Percentiles rank a stretch among this genome's conserved stretches.
Conservation (phyloP, 92 coral and sea anemone genomes). For the Ricordea florida region DNA sequence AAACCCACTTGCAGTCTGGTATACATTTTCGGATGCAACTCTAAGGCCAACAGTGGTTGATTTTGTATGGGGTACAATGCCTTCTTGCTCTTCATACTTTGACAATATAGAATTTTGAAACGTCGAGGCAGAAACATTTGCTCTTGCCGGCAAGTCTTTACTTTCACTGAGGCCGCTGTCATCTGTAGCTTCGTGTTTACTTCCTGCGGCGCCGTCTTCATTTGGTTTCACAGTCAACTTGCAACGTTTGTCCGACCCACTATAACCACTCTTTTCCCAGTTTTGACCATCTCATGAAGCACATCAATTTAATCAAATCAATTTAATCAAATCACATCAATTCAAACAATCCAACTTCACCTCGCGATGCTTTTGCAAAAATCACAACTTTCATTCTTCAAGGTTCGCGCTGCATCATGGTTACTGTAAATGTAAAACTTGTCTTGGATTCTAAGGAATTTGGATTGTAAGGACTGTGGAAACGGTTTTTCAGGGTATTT, state of each 20-base stretch:
- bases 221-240: not conserved
- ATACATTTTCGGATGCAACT: not conserved
- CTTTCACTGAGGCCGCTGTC: not conserved
- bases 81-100: conserved; percentile 35
- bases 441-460: too few relatives aligned
- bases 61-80: conserved; percentile 25
- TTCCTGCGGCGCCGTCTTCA: not conserved
- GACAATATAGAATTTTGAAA: conserved; percentile 56
- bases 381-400: not conserved
- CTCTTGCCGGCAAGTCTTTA: conserved; percentile 3
- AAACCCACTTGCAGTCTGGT: not conserved
- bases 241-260: not conserved
- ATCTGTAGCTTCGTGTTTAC: not conserved
- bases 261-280: conserved; percentile 11
- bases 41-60: conserved; percentile 36
- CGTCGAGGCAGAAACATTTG: conserved; percentile 42
- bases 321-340: too few relatives aligned
- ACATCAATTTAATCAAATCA: not conserved
- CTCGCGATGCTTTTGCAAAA: not conserved
- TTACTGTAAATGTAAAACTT: too few relatives aligned
- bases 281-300: not conserved
- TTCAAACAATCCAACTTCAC: not conserved
- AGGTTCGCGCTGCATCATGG: too few relatives aligned
- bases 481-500: too few relatives aligned
- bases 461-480: too few relatives aligned